Conservation (phyloP, 2,888 invertebrate genomes). For the Caenorhabditis zanzibari region DNA sequence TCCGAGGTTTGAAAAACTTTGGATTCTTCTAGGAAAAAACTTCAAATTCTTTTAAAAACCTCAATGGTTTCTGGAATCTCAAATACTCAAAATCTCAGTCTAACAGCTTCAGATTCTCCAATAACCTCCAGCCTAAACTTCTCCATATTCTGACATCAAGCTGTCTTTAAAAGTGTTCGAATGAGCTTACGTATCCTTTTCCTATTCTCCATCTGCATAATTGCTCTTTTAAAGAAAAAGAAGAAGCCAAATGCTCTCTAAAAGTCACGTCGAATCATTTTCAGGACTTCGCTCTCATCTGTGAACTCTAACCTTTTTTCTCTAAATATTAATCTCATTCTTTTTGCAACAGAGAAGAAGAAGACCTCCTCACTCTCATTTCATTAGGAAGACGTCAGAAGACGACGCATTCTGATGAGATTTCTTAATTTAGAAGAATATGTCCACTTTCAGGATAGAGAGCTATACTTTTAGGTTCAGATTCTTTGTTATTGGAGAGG, state of each 20-base stretch:
- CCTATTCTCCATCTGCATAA: not conserved
- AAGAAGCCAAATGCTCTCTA: not conserved
- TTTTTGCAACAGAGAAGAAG: slow-evolving; percentile 2
- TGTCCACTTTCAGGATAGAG: not conserved
- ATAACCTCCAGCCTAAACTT: no score
- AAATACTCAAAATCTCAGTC: no score
- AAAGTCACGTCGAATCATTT: slow-evolving; percentile 7
- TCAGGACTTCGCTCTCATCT: not conserved
- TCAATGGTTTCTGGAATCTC: no score
- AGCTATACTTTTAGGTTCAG: not conserved
- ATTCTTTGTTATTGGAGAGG: slow-evolving; percentile 4
- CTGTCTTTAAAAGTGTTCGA: no score
- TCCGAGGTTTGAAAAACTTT: no score
- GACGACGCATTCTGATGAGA: slow-evolving; percentile 21
- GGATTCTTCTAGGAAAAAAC: no score
- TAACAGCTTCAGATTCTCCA: no score
- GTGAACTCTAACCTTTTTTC: slow-evolving; percentile 16
- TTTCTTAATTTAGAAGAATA: slow-evolving; percentile 25
- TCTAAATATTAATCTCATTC: slow-evolving; percentile 18
- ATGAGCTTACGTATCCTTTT: no score
- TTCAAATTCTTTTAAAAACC: no score
- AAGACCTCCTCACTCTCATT: slow-evolving; percentile 27
- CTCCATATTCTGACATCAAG: not conserved
- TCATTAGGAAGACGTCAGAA: slow-evolving; percentile 36
- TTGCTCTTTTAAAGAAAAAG: not conserved